A percentile compares a stretch with the other conserved stretches of the same genome.
Evolutionary conservation across 2,797 vertebrate species (phyloP).

Genomic region (Falco rusticolus): DNA sequence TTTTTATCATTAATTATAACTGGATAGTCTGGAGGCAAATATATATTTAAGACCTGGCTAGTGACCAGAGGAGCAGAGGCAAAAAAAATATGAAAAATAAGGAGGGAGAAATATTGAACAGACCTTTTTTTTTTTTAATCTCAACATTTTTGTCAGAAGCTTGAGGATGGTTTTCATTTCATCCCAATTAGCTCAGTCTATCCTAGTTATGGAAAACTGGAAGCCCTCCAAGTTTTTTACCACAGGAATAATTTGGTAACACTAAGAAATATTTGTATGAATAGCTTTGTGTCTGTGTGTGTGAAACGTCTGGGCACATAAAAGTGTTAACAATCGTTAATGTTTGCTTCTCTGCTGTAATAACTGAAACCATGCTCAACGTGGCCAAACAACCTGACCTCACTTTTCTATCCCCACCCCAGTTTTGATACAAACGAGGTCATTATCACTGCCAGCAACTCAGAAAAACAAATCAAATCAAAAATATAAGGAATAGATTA

Average conservation of each 20-base stretch:
- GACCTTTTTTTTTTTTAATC: not conserved
- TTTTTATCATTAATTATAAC: not conserved
- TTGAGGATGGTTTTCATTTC: constrained; percentile 28
- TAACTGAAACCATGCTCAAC: not conserved
- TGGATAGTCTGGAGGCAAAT: not conserved
- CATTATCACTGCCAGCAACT: not conserved
- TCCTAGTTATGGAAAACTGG: not conserved
- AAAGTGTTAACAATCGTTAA: not conserved
- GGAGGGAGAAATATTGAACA: not conserved
- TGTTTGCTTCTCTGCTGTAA: not conserved
- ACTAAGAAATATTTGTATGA: constrained; percentile 8
- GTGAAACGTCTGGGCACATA: not conserved
- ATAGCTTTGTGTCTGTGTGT: not conserved
- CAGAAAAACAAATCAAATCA: constrained; percentile 12
- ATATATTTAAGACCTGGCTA: not conserved
- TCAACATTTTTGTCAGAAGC: not conserved
- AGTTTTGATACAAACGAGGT: not conserved
- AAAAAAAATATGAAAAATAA: constrained; percentile 24
- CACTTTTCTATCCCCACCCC: not conserved
- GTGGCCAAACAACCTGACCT: not conserved
- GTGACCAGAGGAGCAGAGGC: not conserved
- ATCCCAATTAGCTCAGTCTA: not conserved
- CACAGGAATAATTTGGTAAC: not conserved
- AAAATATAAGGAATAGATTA: not conserved
- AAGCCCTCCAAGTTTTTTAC: not conserved